These are phyloP conservation scores for Enteromius thamalakanensis DNA, from an alignment of 2,797 vertebrate species.

Conservation along the genomic window DNA sequence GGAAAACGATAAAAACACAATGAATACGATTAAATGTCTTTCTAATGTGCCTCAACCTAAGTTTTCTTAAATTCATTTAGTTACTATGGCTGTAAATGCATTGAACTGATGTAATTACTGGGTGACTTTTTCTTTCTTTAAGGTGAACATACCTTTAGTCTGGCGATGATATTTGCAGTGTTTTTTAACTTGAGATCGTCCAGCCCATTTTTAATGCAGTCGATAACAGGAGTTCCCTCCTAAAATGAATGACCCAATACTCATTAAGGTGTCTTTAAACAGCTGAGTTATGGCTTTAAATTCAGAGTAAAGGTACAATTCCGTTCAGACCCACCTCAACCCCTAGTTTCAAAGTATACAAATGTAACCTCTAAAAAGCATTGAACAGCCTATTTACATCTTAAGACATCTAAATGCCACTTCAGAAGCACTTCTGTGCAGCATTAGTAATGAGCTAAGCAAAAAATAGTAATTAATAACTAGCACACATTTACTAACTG, in stretches of 20 bases:
- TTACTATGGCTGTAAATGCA: background rate
- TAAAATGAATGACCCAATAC: background rate
- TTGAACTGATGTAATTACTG: background rate
- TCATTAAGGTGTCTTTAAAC: background rate
- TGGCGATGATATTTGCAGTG: rapidly evolving
- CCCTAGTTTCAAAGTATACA: background rate
- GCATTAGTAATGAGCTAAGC: background rate
- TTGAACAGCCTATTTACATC: background rate
- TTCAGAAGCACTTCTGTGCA: background rate
- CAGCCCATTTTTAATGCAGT: background rate
- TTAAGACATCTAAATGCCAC: background rate
- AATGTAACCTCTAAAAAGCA: background rate
- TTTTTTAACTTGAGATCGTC: rapidly evolving
- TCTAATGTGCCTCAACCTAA: background rate
- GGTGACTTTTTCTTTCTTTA: background rate
- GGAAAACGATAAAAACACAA: too few species aligned
- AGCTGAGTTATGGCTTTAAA: background rate
- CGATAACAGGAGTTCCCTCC: background rate
- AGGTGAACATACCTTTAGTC: background rate
- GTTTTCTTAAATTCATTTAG: background rate
- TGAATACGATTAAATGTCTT: background rate
- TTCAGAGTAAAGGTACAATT: background rate
- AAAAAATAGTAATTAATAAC: background rate
- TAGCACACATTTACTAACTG: background rate
- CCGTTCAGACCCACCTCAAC: background rate